Evolutionary conservation across 2,113 vertebrate species (phyloP).

Genomic region (Lagopus muta): DNA sequence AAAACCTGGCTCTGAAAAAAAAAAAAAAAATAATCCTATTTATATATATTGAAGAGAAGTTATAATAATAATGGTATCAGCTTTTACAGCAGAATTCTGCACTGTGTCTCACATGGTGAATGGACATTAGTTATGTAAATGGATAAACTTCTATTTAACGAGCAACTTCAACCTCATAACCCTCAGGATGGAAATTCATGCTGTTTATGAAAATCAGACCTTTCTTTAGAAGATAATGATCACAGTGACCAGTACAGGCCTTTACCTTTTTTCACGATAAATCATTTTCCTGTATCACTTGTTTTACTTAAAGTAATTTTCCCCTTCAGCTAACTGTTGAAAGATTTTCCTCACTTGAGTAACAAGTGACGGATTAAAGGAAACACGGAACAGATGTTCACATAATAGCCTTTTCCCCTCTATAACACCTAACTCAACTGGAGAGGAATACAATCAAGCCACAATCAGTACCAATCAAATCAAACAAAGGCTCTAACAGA

Average conservation of each 20-base stretch:
- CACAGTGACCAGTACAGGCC: background rate
- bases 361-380: background rate
- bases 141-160: background rate
- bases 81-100: constrained; percentile 26
- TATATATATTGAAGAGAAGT: background rate
- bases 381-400: background rate
- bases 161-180: background rate
- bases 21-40: background rate
- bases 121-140: background rate
- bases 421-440: background rate
- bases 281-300: background rate
- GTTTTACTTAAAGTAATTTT: background rate
- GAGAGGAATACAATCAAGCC: background rate
- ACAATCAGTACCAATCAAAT: background rate
- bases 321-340: background rate
- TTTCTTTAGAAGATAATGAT: background rate
- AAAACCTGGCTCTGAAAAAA: background rate
- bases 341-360: background rate
- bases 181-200: background rate
- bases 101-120: background rate
- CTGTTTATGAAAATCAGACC: background rate
- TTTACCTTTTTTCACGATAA: background rate
- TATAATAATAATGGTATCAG: constrained; percentile 7
- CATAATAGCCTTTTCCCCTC: background rate
- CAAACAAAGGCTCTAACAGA: background rate